Evolutionary conservation across 2,113 vertebrate genomes (phyloP).

Genomic region (Salvelinus namaycush): DNA sequence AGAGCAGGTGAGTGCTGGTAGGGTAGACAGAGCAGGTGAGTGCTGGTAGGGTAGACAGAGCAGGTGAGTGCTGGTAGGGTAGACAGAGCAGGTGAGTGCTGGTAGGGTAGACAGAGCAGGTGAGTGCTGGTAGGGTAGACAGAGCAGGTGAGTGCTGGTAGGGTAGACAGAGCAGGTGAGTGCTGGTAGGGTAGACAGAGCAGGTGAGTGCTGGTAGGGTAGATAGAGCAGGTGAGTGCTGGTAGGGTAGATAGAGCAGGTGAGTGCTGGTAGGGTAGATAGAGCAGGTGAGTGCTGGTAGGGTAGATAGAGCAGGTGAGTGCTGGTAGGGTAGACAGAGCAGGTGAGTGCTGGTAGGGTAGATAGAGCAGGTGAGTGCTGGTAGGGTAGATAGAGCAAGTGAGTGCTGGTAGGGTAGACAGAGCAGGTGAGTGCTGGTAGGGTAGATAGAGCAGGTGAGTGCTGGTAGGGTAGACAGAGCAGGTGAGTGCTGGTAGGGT

Average conservation of each 20-base stretch:
- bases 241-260: conserved; percentile 20
- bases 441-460: conserved; percentile 4
- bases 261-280: too few species aligned
- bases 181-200: conserved; percentile 11
- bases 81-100: too few species aligned
- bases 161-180: conserved; percentile 35
- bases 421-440: conserved; percentile 27
- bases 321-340: background rate
- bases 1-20: conserved; percentile 28
- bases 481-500: conserved; percentile 31
- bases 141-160: conserved; percentile 27
- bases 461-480: conserved; percentile 11
- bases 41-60: background rate
- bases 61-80: conserved; percentile 50
- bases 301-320: conserved; percentile 23
- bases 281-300: conserved; percentile 28
- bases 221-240: conserved; percentile 26
- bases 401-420: background rate
- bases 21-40: conserved; percentile 23
- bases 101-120: too few species aligned
- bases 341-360: conserved; percentile 20
- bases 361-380: conserved; percentile 23
- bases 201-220: too few species aligned
- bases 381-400: conserved; percentile 28
- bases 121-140: background rate